These are phyloP conservation scores for Aleiodes leptofemur DNA, from an alignment of 2,888 invertebrate genomes.

Conservation along the genomic window DNA sequence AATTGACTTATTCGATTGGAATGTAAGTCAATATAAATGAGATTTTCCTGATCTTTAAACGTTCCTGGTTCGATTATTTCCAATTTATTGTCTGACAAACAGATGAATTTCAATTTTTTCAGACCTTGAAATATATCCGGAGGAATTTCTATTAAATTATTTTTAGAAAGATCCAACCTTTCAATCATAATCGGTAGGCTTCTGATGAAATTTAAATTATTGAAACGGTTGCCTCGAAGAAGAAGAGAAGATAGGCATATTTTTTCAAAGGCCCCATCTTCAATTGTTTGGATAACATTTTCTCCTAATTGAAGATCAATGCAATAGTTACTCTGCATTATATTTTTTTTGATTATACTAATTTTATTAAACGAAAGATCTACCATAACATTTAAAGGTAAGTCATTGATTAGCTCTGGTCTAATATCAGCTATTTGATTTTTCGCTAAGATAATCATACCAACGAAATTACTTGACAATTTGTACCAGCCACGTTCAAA, in stretches of 20 bases:
- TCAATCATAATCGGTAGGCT: slow-evolving; percentile 59
- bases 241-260: slow-evolving; percentile 62
- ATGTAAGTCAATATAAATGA: slow-evolving; percentile 54
- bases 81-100: slow-evolving; percentile 49
- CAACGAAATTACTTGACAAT: too few species aligned
- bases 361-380: slow-evolving; percentile 58
- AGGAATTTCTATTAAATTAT: slow-evolving; percentile 55
- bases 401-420: neutral
- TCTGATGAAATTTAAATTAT: slow-evolving; percentile 55
- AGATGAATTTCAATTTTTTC: slow-evolving; percentile 44
- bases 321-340: slow-evolving; percentile 64
- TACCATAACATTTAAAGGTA: slow-evolving; percentile 36
- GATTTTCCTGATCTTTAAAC: slow-evolving; percentile 51
- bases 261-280: slow-evolving; percentile 60
- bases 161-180: slow-evolving; percentile 52
- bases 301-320: slow-evolving; percentile 69
- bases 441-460: too few species aligned
- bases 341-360: slow-evolving; percentile 51
- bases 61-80: slow-evolving; percentile 46
- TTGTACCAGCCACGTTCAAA: slow-evolving; percentile 51
- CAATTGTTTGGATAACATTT: slow-evolving; percentile 68
- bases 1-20: slow-evolving; percentile 60
- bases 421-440: too few species aligned
- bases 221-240: slow-evolving; percentile 56
- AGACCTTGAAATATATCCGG: slow-evolving; percentile 47